Base-by-base conservation (phyloP, 2,888 invertebrate species). In the Standfussiana lucernea region DNA sequence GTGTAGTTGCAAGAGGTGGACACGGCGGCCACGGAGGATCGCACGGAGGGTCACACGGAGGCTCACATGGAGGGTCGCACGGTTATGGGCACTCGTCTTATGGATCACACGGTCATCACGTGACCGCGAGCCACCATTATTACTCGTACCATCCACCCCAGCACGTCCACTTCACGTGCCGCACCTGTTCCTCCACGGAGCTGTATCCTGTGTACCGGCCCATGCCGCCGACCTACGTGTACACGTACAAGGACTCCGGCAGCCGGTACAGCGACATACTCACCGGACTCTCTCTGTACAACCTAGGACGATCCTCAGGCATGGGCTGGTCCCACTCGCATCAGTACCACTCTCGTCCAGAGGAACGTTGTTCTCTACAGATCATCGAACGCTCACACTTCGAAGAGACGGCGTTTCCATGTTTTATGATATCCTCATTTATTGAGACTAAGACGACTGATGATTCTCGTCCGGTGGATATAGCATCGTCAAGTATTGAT, bases 371-470 rank as follows among this genome's bases (percentile, higher is more conserved):
- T 82, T 95, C 93, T 6, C 86, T 96, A 74, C 96, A 96, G 91
- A 90, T 96, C 59, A 91, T 94, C 69, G 93, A 94, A 77, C 90
- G 88, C 28, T 84, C 89, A 42, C 92, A 93, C 66, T 94, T 94
- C 72, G 95, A 96, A 83, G 95, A 96, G 85, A 94, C 94, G 0
- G 83, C 79, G 64, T 91, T 96, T 65, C 96, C 96, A 7, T 96
- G 96, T 85, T 94, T 95, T 71, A 93, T 96, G 89, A 93, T 96
- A 92, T 96, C 96, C 0, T 94, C 95, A 1, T 96, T 96, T 79
- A 89, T 95, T 81, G 91, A 93, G n/a, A 86, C 92, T 10, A 86
- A 90, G 0, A 86, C 88, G 7, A 86, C 90, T 24, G 77, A 92
- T 18, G 83, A 91, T 59, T 79, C 92, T 0, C 86, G 90, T 42